phyloP scores from a whole-genome alignment of 1,140 invertebrate species.

The honey bee (Apis mellifera) region Amel_HAv3.1 CM009936.2:3794001-3794500 shows the following conservation, averaged over 20 bases:
- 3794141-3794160: not conserved
- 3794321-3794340: conserved; percentile 63
- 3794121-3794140: too few species aligned
- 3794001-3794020: too few species aligned
- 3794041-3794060: too few species aligned
- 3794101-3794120: not conserved
- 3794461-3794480: not conserved
- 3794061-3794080: not conserved
- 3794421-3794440: not conserved
- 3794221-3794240: conserved; percentile 46
- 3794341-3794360: not conserved
- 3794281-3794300: conserved; percentile 28
- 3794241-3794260: conserved; percentile 41
- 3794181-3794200: not conserved
- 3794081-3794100: not conserved
- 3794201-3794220: too few species aligned
- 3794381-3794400: conserved; percentile 23
- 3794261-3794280: conserved; percentile 49
- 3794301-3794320: conserved; percentile 62
- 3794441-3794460: not conserved
- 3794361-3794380: not conserved
- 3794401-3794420: conserved; percentile 30
- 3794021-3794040: too few species aligned
- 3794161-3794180: not conserved
- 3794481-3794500: conserved; percentile 39